These are phyloP conservation scores for Neotoxoptera formosana DNA, from an alignment of 1,140 invertebrate species.

Conservation along the genomic window DNA sequence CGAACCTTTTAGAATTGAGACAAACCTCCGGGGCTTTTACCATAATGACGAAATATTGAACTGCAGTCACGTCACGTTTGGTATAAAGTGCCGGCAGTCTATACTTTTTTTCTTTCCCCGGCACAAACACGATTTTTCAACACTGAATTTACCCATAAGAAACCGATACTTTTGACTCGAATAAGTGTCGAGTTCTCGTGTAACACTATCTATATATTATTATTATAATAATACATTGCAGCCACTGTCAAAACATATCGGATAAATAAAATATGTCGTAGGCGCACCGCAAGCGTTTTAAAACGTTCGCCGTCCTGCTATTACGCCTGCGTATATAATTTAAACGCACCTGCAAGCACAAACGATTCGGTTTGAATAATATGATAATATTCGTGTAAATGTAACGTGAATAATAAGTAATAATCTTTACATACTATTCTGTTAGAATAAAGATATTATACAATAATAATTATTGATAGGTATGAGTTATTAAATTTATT, in stretches of 20 bases:
- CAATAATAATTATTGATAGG: too few relatives aligned
- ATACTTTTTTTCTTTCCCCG: background rate
- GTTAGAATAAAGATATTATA: too few relatives aligned
- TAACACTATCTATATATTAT: background rate
- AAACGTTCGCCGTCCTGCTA: too few relatives aligned
- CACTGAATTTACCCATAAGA: background rate
- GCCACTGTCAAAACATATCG: background rate
- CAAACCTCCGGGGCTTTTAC: slow-evolving; percentile 50
- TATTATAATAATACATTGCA: background rate
- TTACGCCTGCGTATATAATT: too few relatives aligned
- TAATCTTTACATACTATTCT: too few relatives aligned
- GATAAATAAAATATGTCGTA: background rate
- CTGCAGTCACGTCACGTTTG: slow-evolving; percentile 52
- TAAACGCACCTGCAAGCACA: too few relatives aligned
- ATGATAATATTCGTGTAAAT: too few relatives aligned
- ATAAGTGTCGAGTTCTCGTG: background rate
- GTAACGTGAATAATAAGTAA: too few relatives aligned
- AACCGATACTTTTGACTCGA: background rate
- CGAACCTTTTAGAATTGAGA: slow-evolving; percentile 49
- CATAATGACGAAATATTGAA: slow-evolving; percentile 57
- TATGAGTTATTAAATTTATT: too few relatives aligned
- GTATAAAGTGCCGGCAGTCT: slow-evolving; percentile 37
- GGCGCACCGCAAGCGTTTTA: background rate
- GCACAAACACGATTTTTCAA: background rate
- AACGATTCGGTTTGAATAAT: too few relatives aligned